These are phyloP conservation scores for Lagopus muta DNA, from an alignment of 2,113 vertebrate species.

Conservation along the genomic window DNA sequence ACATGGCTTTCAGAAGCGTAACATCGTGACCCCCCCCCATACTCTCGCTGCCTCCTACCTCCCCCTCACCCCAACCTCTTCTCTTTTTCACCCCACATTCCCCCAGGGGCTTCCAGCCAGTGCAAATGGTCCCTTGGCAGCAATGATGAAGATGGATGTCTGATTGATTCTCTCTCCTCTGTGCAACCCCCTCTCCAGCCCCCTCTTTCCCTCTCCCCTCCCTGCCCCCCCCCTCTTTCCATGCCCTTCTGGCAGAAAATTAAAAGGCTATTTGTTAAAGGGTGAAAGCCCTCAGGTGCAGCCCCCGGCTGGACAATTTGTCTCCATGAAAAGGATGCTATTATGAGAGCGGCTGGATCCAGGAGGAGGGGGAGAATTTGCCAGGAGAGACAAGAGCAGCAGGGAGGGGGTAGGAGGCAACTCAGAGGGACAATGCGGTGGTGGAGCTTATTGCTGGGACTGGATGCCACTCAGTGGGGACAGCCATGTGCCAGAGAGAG, in stretches of 20 bases:
- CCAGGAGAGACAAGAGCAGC: conserved; percentile 33
- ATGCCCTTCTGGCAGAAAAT: conserved; percentile 88
- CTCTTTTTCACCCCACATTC: conserved; percentile 77
- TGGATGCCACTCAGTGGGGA: neutral
- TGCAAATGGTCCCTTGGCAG: conserved; percentile 82
- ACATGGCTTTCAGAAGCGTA: neutral
- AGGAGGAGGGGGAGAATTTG: conserved; percentile 77
- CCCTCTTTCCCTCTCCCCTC: conserved; percentile 13
- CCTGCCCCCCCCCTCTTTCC: neutral
- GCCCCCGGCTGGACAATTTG: conserved; percentile 87
- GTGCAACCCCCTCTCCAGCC: conserved; percentile 30
- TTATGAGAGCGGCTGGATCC: conserved; percentile 82
- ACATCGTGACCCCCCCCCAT: neutral
- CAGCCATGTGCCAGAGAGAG: conserved; percentile 63
- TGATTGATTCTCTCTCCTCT: conserved; percentile 85
- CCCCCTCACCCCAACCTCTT: conserved; percentile 58
- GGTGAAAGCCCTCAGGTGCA: conserved; percentile 87
- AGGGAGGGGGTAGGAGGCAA: conserved; percentile 63
- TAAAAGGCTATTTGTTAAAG: conserved; percentile 91
- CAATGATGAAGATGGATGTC: conserved; percentile 87
- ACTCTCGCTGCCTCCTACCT: neutral
- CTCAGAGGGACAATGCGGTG: conserved; percentile 49
- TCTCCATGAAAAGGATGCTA: conserved; percentile 87
- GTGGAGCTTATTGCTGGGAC: conserved; percentile 31
- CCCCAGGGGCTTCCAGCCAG: conserved; percentile 82